These are phyloP conservation scores for Cryptocephalus primarius DNA, from an alignment of 2,888 invertebrate species.

Conservation along the genomic window DNA sequence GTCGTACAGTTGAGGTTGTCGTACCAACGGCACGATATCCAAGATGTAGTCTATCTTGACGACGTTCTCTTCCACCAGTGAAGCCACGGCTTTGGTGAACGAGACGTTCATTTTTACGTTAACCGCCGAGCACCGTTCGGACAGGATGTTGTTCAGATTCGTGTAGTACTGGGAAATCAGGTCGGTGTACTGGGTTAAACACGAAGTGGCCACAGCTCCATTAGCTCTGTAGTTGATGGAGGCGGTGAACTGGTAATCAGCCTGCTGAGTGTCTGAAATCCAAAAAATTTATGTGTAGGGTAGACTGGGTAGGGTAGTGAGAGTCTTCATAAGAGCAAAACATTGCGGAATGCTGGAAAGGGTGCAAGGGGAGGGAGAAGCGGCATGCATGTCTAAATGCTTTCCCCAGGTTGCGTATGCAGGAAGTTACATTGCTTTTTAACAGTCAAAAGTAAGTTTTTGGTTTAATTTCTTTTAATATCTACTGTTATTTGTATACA, in stretches of 20 bases:
- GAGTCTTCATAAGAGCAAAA: no score
- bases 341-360: no score
- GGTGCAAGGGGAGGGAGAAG: no score
- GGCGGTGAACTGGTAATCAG: conserved; percentile 85
- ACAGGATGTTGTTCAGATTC: conserved; percentile 69
- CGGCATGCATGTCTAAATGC: no score
- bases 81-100: conserved; percentile 72
- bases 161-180: conserved; percentile 69
- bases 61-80: conserved; percentile 73
- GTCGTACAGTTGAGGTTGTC: conserved; percentile 86
- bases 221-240: conserved; percentile 80
- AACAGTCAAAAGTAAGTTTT: no score
- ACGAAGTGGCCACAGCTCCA: conserved; percentile 76
- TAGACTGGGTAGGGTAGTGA: no score
- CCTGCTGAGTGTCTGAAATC: conserved; percentile 74
- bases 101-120: conserved; percentile 92
- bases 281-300: not conserved
- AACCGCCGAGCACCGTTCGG: conserved; percentile 87
- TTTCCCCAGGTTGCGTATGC: no score
- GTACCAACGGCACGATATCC: conserved; percentile 76
- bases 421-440: no score
- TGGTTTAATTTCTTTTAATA: no score
- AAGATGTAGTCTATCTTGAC: conserved; percentile 84
- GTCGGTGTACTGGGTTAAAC: conserved; percentile 77
- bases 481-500: no score